These are phyloP conservation scores for Gambusia yucatana DNA, from an alignment of 2,797 vertebrate species.

Conservation along the genomic window DNA sequence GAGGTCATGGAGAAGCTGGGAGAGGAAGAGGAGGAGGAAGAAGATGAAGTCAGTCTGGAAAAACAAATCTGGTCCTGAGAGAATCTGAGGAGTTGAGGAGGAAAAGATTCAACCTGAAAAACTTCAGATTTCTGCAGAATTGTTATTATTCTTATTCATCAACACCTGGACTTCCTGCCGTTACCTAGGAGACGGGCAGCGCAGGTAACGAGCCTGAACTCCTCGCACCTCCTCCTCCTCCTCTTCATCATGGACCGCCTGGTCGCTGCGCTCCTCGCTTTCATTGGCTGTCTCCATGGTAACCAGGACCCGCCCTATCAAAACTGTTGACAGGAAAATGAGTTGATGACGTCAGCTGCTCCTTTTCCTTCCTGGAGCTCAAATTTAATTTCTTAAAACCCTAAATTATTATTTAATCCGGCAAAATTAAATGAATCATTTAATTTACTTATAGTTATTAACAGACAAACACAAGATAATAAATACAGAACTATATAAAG, in stretches of 20 bases:
- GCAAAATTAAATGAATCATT: too few relatives aligned
- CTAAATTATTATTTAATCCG: not conserved
- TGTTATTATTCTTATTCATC: too few relatives aligned
- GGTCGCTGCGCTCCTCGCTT: slow-evolving; percentile 61
- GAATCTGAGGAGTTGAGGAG: not conserved
- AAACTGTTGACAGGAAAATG: not conserved
- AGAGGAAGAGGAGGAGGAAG: not conserved
- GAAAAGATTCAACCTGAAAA: not conserved
- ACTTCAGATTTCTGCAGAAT: not conserved
- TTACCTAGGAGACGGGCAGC: slow-evolving; percentile 91
- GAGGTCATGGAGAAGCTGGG: slow-evolving; percentile 66
- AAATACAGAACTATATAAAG: not conserved
- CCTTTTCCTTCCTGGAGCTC: not conserved
- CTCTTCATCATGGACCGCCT: slow-evolving; percentile 76
- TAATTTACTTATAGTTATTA: too few relatives aligned
- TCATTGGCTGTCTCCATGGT: slow-evolving; percentile 73
- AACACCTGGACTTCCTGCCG: not conserved
- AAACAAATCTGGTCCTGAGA: not conserved
- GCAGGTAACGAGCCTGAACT: slow-evolving; percentile 90
- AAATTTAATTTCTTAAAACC: not conserved
- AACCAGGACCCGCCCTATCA: slow-evolving; percentile 21
- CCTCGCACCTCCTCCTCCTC: slow-evolving; percentile 74
- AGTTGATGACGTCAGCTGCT: not conserved
- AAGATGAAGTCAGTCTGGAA: not conserved
- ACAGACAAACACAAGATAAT: not conserved